These are phyloP conservation scores for Benitochromis conjunctus DNA, from an alignment of 2,113 vertebrate genomes.

Conservation along the genomic window DNA sequence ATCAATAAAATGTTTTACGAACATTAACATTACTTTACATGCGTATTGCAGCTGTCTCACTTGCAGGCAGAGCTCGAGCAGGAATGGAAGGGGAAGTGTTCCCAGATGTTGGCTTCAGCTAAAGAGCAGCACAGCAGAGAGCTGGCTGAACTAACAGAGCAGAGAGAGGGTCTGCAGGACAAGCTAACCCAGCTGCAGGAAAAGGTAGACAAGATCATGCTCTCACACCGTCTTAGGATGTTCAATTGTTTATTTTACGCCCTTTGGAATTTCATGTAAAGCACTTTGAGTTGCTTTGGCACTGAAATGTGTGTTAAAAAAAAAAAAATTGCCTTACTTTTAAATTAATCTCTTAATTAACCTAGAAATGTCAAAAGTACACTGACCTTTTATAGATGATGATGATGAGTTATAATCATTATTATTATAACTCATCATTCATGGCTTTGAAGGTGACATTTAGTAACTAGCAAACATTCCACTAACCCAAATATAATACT, in stretches of 20 bases:
- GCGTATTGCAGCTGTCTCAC: slow-evolving; percentile 71
- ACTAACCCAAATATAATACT: background rate
- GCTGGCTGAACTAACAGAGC: slow-evolving; percentile 74
- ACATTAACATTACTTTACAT: background rate
- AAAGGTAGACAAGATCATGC: slow-evolving; percentile 61
- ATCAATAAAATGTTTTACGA: background rate
- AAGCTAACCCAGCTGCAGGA: slow-evolving; percentile 78
- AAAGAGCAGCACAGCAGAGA: slow-evolving; percentile 78
- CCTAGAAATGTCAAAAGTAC: accelerated
- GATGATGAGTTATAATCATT: accelerated
- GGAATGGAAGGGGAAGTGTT: slow-evolving; percentile 80
- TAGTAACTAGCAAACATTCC: background rate
- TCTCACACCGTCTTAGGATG: background rate
- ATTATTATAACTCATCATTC: background rate
- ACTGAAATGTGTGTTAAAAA: background rate
- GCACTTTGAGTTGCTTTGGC: background rate
- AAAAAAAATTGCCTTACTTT: background rate
- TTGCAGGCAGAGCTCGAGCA: slow-evolving; percentile 83
- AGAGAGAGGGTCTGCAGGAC: slow-evolving; percentile 77
- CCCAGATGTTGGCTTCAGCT: slow-evolving; percentile 71
- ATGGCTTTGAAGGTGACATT: background rate
- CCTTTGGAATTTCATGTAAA: background rate
- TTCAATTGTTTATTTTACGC: background rate
- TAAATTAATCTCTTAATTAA: background rate
- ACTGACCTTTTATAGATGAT: background rate